Percentiles rank a stretch among this genome's conserved stretches.
Evolutionary conservation across 2,113 vertebrate species (phyloP).

Genomic region (Riparia riparia): DNA sequence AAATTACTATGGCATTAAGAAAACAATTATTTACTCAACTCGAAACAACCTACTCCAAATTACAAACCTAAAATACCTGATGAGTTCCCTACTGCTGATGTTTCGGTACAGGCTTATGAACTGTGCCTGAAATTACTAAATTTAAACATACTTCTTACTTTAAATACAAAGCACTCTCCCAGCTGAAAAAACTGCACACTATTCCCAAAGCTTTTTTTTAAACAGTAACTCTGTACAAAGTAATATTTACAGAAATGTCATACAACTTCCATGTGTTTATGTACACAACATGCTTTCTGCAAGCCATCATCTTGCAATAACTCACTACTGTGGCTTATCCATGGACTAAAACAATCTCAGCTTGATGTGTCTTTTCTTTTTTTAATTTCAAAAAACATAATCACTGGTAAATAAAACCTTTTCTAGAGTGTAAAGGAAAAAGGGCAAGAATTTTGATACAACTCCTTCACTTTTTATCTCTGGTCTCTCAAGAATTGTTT

Average conservation of each 20-base stretch:
- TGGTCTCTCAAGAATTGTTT: background rate
- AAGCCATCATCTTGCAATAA: background rate
- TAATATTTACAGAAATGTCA: background rate
- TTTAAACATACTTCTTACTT: background rate
- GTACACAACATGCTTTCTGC: background rate
- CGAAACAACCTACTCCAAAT: background rate
- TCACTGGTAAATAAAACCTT: background rate
- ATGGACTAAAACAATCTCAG: background rate
- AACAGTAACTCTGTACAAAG: background rate
- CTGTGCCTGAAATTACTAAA: background rate
- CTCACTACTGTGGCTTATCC: accelerated
- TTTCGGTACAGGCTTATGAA: background rate
- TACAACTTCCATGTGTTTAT: background rate
- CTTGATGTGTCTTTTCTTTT: background rate
- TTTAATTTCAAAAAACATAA: background rate
- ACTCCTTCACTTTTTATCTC: background rate
- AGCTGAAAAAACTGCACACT: background rate
- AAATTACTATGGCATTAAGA: background rate
- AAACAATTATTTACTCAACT: background rate
- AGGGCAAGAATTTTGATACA: background rate
- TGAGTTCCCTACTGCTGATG: background rate
- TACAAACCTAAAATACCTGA: background rate
- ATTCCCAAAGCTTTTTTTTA: background rate
- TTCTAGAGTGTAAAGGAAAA: background rate
- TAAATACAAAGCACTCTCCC: background rate